Evolutionary conservation across 2,888 invertebrate species (phyloP).

Genomic region (Hecatera dysodea): DNA sequence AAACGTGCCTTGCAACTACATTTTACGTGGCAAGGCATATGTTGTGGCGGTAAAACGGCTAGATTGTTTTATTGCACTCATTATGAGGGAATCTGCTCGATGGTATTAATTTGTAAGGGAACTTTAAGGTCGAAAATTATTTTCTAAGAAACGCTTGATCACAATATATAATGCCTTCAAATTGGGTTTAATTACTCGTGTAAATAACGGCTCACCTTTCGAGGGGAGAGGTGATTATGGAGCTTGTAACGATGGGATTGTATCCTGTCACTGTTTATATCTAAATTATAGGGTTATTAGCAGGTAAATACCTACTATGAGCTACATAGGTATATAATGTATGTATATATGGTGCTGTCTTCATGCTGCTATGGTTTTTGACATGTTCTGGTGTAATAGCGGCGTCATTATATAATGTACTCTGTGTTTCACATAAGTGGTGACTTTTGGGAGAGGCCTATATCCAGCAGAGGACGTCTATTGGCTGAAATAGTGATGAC

Average conservation of each 20-base stretch:
- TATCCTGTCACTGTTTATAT: constrained; percentile 51
- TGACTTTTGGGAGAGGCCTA: too few relatives aligned
- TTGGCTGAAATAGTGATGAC: too few relatives aligned
- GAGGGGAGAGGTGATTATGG: constrained; percentile 56
- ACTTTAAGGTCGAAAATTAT: constrained; percentile 54
- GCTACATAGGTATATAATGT: too few relatives aligned
- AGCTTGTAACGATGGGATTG: constrained; percentile 54
- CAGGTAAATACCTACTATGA: too few relatives aligned
- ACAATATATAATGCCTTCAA: constrained; percentile 53
- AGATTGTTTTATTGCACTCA: constrained; percentile 88
- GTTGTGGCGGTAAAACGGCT: constrained; percentile 79
- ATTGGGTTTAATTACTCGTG: constrained; percentile 63
- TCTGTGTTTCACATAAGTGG: too few relatives aligned
- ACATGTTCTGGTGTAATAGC: background rate
- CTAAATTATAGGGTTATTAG: constrained; percentile 42
- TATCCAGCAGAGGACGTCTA: too few relatives aligned
- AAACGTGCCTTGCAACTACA: constrained; percentile 76
- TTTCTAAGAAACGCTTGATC: constrained; percentile 59
- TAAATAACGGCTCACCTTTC: constrained; percentile 59
- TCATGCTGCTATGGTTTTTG: background rate
- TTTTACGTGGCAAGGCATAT: constrained; percentile 80
- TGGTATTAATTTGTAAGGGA: constrained; percentile 75
- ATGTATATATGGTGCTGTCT: too few relatives aligned
- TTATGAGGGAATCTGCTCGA: constrained; percentile 80
- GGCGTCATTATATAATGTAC: too few relatives aligned